These are phyloP conservation scores for Talpa occidentalis DNA, from an alignment of 2,113 vertebrate genomes.

Conservation along the genomic window DNA sequence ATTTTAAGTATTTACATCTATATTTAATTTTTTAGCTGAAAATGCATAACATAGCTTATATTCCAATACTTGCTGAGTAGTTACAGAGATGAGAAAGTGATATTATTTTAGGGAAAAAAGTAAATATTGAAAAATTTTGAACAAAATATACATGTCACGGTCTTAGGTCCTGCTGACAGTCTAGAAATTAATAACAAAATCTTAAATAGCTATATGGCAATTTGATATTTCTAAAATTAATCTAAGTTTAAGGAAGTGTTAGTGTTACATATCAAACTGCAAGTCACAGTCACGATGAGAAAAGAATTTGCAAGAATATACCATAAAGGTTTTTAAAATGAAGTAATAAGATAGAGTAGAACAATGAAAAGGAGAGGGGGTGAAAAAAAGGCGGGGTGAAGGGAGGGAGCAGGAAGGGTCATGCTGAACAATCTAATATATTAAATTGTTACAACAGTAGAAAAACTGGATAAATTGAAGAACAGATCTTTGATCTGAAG, in stretches of 20 bases:
- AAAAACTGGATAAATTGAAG: background rate
- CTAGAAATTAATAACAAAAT: background rate
- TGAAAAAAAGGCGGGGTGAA: too few relatives aligned
- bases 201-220: background rate
- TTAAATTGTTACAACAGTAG: background rate
- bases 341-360: background rate
- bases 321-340: background rate
- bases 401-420: too few relatives aligned
- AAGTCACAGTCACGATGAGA: background rate
- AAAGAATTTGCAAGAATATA: background rate
- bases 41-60: background rate
- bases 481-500: background rate
- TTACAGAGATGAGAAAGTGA: background rate
- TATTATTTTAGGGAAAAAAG: background rate
- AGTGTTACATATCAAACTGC: background rate
- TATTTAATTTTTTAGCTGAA: background rate
- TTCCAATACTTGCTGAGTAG: background rate
- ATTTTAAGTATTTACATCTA: too few relatives aligned
- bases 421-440: background rate
- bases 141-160: background rate
- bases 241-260: background rate
- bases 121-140: background rate
- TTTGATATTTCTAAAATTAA: slow-evolving; percentile 21
- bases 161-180: background rate
- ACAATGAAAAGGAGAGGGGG: background rate